Percentiles rank a stretch among this genome's conserved stretches.
Conservation (phyloP, 2,888 invertebrate genomes). For the Mongoloraphidia duomilia region DNA sequence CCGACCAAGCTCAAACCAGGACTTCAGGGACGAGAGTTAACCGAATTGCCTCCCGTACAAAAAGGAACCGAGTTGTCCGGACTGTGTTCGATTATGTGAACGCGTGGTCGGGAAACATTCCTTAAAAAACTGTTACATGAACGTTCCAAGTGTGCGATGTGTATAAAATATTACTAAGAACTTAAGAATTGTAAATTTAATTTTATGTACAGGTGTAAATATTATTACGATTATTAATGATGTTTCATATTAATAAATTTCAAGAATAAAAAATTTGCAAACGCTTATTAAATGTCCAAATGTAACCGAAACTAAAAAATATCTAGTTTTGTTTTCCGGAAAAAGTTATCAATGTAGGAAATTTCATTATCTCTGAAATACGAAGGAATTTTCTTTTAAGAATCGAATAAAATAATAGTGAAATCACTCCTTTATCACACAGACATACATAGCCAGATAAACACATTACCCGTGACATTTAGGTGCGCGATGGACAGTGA, state of each 20-base stretch:
- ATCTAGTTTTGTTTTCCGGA: no score
- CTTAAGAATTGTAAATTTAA: no score
- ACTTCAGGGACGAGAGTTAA: constrained; percentile 48
- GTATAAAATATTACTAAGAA: no score
- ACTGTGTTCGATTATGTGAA: constrained; percentile 73
- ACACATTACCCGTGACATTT: no score
- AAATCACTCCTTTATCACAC: no score
- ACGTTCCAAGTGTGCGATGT: background rate
- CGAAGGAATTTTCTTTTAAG: no score
- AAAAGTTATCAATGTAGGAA: no score
- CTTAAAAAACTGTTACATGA: background rate
- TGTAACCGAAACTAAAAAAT: background rate
- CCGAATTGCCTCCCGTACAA: constrained; percentile 52
- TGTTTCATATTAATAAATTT: background rate
- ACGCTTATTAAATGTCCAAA: background rate
- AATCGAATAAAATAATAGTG: no score
- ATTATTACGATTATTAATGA: background rate
- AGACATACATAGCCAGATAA: no score
- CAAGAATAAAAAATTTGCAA: background rate
- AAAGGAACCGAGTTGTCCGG: constrained; percentile 73
- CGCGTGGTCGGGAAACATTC: background rate
- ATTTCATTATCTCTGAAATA: no score
- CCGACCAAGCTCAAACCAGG: constrained; percentile 48
- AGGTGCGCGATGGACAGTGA: no score
- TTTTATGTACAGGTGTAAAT: background rate